These are phyloP conservation scores for Eupleurogrammus muticus DNA, from an alignment of 2,797 vertebrate genomes.

Conservation along the genomic window DNA sequence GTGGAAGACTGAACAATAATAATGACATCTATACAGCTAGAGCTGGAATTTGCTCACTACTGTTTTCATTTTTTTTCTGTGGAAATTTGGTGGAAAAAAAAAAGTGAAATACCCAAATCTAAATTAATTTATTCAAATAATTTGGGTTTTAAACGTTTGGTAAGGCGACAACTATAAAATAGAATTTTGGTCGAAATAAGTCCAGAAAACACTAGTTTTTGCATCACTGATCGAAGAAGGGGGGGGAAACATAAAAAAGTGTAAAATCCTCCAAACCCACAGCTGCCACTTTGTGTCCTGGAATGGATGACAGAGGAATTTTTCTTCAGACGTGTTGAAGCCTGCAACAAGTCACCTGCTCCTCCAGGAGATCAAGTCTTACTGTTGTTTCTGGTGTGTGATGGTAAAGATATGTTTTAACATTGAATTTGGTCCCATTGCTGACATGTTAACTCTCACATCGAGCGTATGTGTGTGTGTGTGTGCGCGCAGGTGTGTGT, in stretches of 20 bases:
- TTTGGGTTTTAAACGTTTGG: too few species aligned
- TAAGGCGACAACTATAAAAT: background rate
- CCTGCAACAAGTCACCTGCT: slow-evolving; percentile 27
- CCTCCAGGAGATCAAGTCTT: slow-evolving; percentile 34
- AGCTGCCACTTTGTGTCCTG: slow-evolving; percentile 31
- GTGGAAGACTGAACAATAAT: background rate
- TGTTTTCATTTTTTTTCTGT: too few species aligned
- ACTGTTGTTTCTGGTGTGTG: slow-evolving; percentile 49
- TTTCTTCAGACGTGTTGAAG: slow-evolving; percentile 26
- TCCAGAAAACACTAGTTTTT: background rate
- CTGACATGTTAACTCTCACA: slow-evolving; percentile 38
- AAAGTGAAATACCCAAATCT: background rate
- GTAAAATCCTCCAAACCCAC: background rate
- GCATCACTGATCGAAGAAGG: background rate
- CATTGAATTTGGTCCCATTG: slow-evolving; percentile 24
- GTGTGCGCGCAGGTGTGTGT: slow-evolving; percentile 35
- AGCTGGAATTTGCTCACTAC: too few species aligned
- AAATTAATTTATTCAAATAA: too few species aligned
- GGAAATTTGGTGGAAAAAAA: background rate
- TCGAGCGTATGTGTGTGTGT: slow-evolving; percentile 27
- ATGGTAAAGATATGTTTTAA: slow-evolving; percentile 24
- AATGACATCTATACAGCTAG: background rate
- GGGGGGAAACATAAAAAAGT: background rate
- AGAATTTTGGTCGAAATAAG: too few species aligned
- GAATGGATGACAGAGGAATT: slow-evolving; percentile 7